phyloP scores from a whole-genome alignment of 2,113 vertebrate species.

The Pipa parva region DNA sequence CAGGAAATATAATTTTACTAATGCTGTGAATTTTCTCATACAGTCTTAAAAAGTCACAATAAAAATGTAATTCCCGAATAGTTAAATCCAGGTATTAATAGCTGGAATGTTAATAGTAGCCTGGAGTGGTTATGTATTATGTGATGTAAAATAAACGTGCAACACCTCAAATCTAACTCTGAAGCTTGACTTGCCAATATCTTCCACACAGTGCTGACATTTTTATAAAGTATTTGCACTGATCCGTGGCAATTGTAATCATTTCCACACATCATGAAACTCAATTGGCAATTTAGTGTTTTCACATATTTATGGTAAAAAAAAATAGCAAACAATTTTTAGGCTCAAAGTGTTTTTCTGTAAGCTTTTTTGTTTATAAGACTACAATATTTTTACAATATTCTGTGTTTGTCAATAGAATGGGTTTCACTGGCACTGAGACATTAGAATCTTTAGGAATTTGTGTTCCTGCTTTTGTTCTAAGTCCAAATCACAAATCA shows the following conservation, averaged over 20 bases:
- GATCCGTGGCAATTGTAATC: constrained; percentile 21
- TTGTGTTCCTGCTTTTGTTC: too few relatives aligned
- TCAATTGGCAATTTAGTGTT: constrained; percentile 23
- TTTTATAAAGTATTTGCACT: constrained; percentile 15
- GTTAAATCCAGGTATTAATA: constrained; percentile 17
- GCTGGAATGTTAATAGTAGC: constrained; percentile 41
- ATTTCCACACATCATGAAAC: constrained; percentile 39
- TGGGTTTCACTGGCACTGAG: too few relatives aligned
- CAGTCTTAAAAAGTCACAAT: constrained; percentile 3
- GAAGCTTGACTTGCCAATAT: constrained; percentile 34
- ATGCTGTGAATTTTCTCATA: constrained; percentile 21
- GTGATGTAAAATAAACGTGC: constrained; percentile 46
- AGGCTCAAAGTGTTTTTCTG: neutral
- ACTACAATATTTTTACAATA: neutral
- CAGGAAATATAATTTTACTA: constrained; percentile 20
- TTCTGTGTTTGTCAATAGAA: too few relatives aligned
- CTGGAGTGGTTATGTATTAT: constrained; percentile 41
- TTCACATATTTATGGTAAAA: constrained; percentile 25
- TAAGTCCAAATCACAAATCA: too few relatives aligned
- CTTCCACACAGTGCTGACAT: constrained; percentile 20
- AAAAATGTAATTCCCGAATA: constrained; percentile 26
- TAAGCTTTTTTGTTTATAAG: neutral
- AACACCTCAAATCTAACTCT: constrained; percentile 13
- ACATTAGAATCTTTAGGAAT: too few relatives aligned
- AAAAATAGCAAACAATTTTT: constrained; percentile 12